Base-by-base conservation (phyloP, 92 coral and sea anemone genomes). In the Desmophyllum pertusum region DNA sequence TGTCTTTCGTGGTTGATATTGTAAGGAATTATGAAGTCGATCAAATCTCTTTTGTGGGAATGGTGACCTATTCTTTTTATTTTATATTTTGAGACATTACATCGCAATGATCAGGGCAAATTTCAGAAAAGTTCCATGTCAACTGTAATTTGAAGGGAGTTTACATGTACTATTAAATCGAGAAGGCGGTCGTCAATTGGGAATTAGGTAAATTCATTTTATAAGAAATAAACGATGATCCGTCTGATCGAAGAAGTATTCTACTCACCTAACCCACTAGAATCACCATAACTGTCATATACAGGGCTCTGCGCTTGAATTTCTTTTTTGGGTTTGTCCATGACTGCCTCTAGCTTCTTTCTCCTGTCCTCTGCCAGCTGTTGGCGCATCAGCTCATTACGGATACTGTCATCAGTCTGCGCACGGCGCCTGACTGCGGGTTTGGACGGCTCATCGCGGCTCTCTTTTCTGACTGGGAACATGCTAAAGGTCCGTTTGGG, bases 311-410 rank as follows among this genome's bases (percentile, higher is more conserved):
- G 76, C 19, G 30, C 37, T 64, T 76, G 88, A 21, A 65, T 52
- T 1, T 75, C 76, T 25, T 68, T 53, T 51, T 83, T 87, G n/a
- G 70, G 21, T 52, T 75, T 80, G 11, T 39, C 87, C 67, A 46
- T 69, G 9, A 87, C 69, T 51, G 70, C 55, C 73, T 70, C 73
- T 13, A 96, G 84, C 73, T 94, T 96, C 76, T 86, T 81, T 61
- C 92, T 81, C 67, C 99, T 79, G 61, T 94, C 94, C 76, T 96
- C 99, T 61, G 99, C 99, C 62, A 92, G 75, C 80, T 92, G 88
- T 78, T 94, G 98, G 40, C 99, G 94, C 48, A 83, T 74, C 78
- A 94, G 57, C 79, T 96, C 97, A 50, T 77, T 77, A 38, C 92
- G 92, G 76, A 96, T 89, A 85, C 98, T 96, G 83, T 93, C 88